Base-by-base conservation (phyloP, 2,797 vertebrate genomes). In the Muraenolepis orangiensis region DNA sequence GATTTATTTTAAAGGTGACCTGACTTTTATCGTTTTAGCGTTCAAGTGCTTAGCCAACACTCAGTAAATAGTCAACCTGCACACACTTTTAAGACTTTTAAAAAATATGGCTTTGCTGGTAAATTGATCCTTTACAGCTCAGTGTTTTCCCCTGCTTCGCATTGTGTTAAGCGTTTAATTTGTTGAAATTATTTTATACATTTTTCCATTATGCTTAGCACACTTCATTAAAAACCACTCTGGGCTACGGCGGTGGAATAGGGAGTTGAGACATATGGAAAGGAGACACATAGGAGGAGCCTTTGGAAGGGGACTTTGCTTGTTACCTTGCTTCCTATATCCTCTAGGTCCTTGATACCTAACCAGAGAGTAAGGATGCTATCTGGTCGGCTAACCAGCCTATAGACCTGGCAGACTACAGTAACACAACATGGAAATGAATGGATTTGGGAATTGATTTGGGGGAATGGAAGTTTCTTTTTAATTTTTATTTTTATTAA, bases 371-470 rank as follows among this genome's bases (percentile, higher is more conserved):
- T 91, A 88, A 85, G 73, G 80, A 79, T 80, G 86, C 84, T 85
- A 90, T 91, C 83, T 84, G 79, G 85, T 88, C 83, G 81, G 82
- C 71, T 85, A 88, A 80, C 78, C 75, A 83, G 83, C 81, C 85
- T 83, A 23, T 61, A 78, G 74, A 84, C 42, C 42, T 46, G 42
- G 42, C 42, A 34, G 3, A 34, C 32, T 4, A 34, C 8, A 8
- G 3, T 34, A 34, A 34, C 32, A 8, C 32, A 34, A 34, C 32
- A 34, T 34, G 32, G 7, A 34, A 34, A 34, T 3, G 3, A 34
- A 34, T 34, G 3, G 32, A 34, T 34, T 34, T 34, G 3, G 32
- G n/a, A n/a, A n/a, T n/a, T n/a, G n/a, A n/a, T n/a, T n/a, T n/a
- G n/a, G n/a, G n/a, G n/a, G n/a, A n/a, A n/a, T n/a, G n/a, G n/a